Evolutionary conservation across 2,113 vertebrate species (phyloP).

Genomic region (Cricetomys ansorgei): DNA sequence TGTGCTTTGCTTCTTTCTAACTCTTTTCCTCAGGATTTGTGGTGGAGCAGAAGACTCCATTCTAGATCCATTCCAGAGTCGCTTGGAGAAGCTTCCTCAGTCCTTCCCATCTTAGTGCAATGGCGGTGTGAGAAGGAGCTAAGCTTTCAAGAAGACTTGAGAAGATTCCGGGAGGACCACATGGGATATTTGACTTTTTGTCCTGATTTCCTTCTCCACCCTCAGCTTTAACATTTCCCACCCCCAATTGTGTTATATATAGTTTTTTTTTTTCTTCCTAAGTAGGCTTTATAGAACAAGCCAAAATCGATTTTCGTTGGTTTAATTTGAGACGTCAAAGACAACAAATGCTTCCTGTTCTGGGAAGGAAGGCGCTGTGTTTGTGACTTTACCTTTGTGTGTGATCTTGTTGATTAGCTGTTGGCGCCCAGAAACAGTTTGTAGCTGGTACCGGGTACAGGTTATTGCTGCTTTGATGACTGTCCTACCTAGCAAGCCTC

Average conservation of each 20-base stretch:
- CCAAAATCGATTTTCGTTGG: constrained; percentile 27
- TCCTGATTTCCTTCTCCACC: constrained; percentile 18
- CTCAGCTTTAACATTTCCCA: constrained; percentile 34
- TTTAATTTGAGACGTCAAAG: constrained; percentile 53
- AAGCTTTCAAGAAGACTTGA: constrained; percentile 16
- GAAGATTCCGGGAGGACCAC: constrained; percentile 39
- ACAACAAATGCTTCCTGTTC: constrained; percentile 41
- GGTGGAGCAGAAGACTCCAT: constrained; percentile 85
- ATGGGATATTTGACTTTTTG: constrained; percentile 65
- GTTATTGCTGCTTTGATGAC: constrained; percentile 57
- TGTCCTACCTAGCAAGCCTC: constrained; percentile 62
- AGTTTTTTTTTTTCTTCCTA: constrained; percentile 54
- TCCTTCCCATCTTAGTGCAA: constrained; percentile 83
- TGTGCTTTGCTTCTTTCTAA: constrained; percentile 74
- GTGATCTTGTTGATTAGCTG: constrained; percentile 17
- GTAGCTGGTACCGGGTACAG: constrained; percentile 67
- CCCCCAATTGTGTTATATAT: constrained; percentile 52
- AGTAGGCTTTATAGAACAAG: constrained; percentile 36
- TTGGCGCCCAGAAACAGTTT: constrained; percentile 64
- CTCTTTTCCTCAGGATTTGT: constrained; percentile 80
- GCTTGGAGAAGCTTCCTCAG: constrained; percentile 84
- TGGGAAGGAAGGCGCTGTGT: neutral
- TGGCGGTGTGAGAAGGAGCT: constrained; percentile 83
- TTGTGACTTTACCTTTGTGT: constrained; percentile 39
- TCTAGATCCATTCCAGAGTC: constrained; percentile 87